Evolutionary conservation across 2,888 invertebrate species (phyloP).

Genomic region (Lasioglossum morio): DNA sequence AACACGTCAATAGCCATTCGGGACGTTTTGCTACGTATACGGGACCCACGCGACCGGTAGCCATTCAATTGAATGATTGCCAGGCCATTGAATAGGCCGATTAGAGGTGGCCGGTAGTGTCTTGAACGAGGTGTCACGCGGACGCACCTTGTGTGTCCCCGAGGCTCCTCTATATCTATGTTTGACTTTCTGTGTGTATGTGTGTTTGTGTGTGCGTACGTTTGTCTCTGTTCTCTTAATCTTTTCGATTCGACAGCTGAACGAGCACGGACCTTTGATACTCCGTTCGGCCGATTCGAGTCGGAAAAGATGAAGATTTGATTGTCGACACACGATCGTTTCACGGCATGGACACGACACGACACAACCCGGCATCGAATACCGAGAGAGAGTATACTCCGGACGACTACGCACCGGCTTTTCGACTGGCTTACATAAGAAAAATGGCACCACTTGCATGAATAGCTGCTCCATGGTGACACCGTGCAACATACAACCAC

Average conservation of each 20-base stretch:
- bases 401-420: not conserved
- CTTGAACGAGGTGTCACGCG: slow-evolving; percentile 1
- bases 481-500: slow-evolving; percentile 64
- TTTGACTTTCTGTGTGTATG: too few relatives aligned
- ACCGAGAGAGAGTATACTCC: not conserved
- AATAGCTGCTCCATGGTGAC: slow-evolving; percentile 63
- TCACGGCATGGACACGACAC: not conserved
- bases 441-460: slow-evolving; percentile 62
- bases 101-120: slow-evolving; percentile 20
- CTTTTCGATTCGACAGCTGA: not conserved
- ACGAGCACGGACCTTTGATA: not conserved
- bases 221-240: not conserved
- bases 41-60: slow-evolving; percentile 3
- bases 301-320: not conserved
- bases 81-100: slow-evolving; percentile 45
- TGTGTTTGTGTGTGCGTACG: too few relatives aligned
- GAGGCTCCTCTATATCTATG: too few relatives aligned
- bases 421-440: slow-evolving; percentile 60
- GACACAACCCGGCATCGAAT: not conserved
- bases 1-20: not conserved
- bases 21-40: not conserved
- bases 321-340: too few relatives aligned
- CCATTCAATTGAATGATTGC: slow-evolving; percentile 54
- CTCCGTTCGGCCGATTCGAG: not conserved
- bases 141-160: not conserved